Base-by-base conservation (phyloP, 2,113 vertebrate genomes). In the Uria aalge region DNA sequence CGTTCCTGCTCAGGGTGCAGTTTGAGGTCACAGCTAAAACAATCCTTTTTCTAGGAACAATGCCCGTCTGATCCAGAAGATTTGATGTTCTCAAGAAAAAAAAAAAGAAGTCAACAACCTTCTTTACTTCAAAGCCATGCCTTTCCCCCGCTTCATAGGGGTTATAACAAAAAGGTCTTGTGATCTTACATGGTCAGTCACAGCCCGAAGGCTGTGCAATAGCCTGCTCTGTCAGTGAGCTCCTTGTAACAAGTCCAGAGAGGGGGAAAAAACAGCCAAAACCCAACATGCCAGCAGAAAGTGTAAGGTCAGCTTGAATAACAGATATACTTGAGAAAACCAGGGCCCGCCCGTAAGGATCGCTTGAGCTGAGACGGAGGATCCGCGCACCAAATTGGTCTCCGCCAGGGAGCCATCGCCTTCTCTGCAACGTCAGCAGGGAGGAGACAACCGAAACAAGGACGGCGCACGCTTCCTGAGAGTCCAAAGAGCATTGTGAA, bases 21-120 rank as follows among this genome's bases (percentile, higher is more conserved):
- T 32, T 81, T 38, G 89, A 87, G 95, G 93, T 94, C 92, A 95
- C 67, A 78, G 77, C 69, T 75, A 60, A 94, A 91, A 23, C 77
- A 93, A 24, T 83, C 21, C 83, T 79, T 89, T 60, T 96, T 96
- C 96, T 95, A 95, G 92, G 94, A 97, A 92, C 34, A 69, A 30
- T 43, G 94, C 94, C 91, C 82, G 69, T 89, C 86, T 95, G 66
- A 85, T 94, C 94, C 57, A 57, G 73, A 85, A 90, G 84, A 94
- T 87, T 66, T 86, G 29, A 94, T 78, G 69, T 95, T 85, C 55
- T 62, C 73, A 85, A 89, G 40, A 75, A 15, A 30, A 21, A 43
- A 18, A 30, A 21, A 50, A 56, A 43, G 13, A 48, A 29, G 4
- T 23, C 2, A 20, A 5, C 12, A 47, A 34, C 8, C 15, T 52